Base-by-base conservation (phyloP, 2,888 invertebrate genomes). In the Mactromeris polynyma region DNA sequence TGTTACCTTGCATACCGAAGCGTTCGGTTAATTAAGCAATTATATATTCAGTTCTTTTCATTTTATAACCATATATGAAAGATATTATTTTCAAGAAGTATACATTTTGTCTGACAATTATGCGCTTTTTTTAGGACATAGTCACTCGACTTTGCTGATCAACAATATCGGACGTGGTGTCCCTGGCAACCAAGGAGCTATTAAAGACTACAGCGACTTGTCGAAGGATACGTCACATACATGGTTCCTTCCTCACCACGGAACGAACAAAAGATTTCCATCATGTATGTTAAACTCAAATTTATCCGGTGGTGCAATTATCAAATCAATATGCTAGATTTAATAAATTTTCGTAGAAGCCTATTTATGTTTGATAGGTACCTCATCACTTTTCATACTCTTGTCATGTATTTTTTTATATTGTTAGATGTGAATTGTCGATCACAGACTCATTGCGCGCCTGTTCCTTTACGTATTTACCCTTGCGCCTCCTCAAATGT, bases 101-200 rank as follows among this genome's bases (percentile, higher is more conserved):
- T 9, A 42, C 42, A 42, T 42, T 42, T 42, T 42, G 6, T n/a
- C 6, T 58, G 3, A 26, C 26, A 58, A 58, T n/a, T 26, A 9
- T 26, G n/a, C 11, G 9, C 6, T 26, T 26, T 19, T 36, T 54
- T 14, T 89, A 95, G 95, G 88, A 0, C 92, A 94, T 88, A 91
- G 89, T 9, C 95, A 95, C 82, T 91, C 93, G 0, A 95, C 95
- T 0, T 85, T 95, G 85, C 78, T 94, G 77, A 51, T 95, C 36
- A 94, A 95, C 89, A 95, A 95, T 88, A 90, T 87, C 14, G 92
- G 93, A 38, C 92, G 94, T 21, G 95, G 95, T 2, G 92, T 94
- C 6, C 51, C 40, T 14, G 93, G 91, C 1, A 88, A 93, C 58
- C 54, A 89, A n/a, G 92, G 92, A 54, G 92, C 92, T 2, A 93